A percentile compares a stretch with the other conserved stretches of the same genome.
phyloP scores from a whole-genome alignment of 2,113 vertebrate genomes.

The Cryptomyrus ogoouensis region DNA sequence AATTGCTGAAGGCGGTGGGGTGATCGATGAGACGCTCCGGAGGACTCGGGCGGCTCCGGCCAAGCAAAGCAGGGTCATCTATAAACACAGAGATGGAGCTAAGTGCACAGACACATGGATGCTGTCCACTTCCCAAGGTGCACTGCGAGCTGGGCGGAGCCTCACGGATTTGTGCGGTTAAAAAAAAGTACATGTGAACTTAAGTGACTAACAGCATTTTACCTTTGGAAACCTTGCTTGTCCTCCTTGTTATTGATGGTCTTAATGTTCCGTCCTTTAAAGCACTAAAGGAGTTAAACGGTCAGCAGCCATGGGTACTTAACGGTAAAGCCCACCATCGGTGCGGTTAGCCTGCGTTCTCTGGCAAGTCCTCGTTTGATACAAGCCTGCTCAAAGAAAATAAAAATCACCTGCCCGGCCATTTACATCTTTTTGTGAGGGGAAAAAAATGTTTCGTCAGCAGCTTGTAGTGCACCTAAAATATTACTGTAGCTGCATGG shows the following conservation, averaged over 20 bases:
- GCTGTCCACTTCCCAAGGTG: background rate
- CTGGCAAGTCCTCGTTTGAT: background rate
- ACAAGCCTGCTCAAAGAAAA: background rate
- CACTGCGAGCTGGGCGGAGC: background rate
- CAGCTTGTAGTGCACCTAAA: too few species aligned
- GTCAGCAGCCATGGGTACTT: background rate
- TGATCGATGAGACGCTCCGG: slow-evolving; percentile 8
- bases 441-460: too few species aligned
- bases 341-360: background rate
- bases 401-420: background rate
- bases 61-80: background rate
- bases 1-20: slow-evolving; percentile 9
- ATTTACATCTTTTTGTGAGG: too few species aligned
- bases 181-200: background rate
- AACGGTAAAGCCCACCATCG: background rate
- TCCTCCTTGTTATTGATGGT: background rate
- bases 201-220: background rate
- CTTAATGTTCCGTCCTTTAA: background rate
- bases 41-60: background rate
- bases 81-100: slow-evolving; percentile 3
- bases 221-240: background rate
- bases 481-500: too few species aligned
- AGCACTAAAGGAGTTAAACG: background rate
- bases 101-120: background rate
- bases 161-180: background rate